These are phyloP conservation scores for Eilema griseolum DNA, from an alignment of 2,888 invertebrate species.

Conservation along the genomic window DNA sequence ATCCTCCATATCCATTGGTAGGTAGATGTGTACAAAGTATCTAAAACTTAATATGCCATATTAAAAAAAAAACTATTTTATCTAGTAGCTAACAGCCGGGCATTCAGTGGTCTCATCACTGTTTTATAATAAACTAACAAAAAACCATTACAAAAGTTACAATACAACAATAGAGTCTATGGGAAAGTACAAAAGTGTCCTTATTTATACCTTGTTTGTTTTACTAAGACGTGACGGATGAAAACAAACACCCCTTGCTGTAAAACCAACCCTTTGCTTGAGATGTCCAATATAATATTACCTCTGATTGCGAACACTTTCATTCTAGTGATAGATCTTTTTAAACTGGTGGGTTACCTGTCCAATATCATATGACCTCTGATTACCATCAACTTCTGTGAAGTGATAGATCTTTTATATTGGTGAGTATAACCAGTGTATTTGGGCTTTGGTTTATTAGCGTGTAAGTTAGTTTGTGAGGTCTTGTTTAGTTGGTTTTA, in stretches of 20 bases:
- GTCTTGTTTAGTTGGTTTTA: slow-evolving; percentile 47
- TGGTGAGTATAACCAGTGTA: slow-evolving; percentile 31
- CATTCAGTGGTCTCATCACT: slow-evolving; percentile 66
- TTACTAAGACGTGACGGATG: slow-evolving; percentile 81
- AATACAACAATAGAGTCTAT: slow-evolving; percentile 78
- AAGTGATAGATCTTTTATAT: slow-evolving; percentile 29
- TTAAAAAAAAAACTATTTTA: neutral
- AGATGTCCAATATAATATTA: slow-evolving; percentile 54
- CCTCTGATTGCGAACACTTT: slow-evolving; percentile 24
- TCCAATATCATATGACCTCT: slow-evolving; percentile 35
- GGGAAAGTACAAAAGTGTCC: slow-evolving; percentile 78
- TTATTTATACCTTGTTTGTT: slow-evolving; percentile 84
- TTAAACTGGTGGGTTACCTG: slow-evolving; percentile 27
- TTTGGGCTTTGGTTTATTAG: slow-evolving; percentile 18
- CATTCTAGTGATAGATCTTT: slow-evolving; percentile 28
- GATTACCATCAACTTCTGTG: slow-evolving; percentile 16
- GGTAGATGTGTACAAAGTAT: too few species aligned
- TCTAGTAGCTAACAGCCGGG: slow-evolving; percentile 57
- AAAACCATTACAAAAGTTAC: slow-evolving; percentile 78
- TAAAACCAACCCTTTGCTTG: slow-evolving; percentile 71
- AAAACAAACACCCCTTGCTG: slow-evolving; percentile 81
- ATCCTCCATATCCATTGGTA: too few species aligned
- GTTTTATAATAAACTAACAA: slow-evolving; percentile 63
- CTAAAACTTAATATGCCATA: too few species aligned
- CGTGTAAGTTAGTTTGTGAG: slow-evolving; percentile 8